These are phyloP conservation scores for Semaprochilodus insignis DNA, from an alignment of 2,797 vertebrate genomes.

Conservation along the genomic window DNA sequence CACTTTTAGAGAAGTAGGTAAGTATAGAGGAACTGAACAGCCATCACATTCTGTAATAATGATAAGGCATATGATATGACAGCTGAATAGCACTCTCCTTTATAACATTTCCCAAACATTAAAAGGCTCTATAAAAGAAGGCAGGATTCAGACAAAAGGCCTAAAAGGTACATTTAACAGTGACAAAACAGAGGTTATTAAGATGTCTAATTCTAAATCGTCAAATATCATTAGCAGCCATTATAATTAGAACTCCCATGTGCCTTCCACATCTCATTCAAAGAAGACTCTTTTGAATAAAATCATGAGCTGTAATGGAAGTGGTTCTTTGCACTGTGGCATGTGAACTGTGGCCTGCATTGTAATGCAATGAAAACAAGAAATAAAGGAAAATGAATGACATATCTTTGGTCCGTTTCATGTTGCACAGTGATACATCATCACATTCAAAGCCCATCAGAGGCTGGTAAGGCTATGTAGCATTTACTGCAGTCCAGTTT, in stretches of 20 bases:
- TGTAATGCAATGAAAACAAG: neutral
- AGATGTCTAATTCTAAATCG: neutral
- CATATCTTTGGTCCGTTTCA: neutral
- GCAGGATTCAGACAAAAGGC: neutral
- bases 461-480: too few relatives aligned
- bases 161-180: constrained; percentile 1
- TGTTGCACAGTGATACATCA: neutral
- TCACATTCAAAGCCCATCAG: neutral
- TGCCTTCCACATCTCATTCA: neutral
- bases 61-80: neutral
- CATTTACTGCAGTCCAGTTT: neutral
- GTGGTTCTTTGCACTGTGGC: neutral
- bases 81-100: neutral
- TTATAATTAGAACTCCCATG: neutral
- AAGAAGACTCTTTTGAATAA: neutral
- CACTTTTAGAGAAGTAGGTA: too few relatives aligned
- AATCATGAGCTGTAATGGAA: neutral
- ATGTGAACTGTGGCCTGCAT: neutral
- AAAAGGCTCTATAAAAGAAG: neutral
- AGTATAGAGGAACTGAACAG: neutral
- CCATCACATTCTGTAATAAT: neutral
- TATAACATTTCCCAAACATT: neutral
- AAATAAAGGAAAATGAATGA: neutral
- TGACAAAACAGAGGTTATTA: constrained; percentile 13
- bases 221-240: constrained; percentile 17